Conservation (phyloP, 2,113 vertebrate species). For the Lophius piscatorius region DNA sequence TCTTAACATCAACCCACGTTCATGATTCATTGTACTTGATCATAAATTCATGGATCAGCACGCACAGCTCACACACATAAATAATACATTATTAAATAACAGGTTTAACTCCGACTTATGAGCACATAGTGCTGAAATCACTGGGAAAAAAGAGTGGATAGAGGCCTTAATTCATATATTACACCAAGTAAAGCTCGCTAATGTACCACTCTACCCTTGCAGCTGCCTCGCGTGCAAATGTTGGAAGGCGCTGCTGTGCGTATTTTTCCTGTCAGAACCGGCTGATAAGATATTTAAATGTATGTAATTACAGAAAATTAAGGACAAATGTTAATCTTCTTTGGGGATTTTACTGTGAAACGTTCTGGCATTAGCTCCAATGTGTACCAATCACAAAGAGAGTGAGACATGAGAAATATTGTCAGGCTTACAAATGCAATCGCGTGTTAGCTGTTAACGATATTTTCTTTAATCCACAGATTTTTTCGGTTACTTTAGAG, state of each 20-base stretch:
- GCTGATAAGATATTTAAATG: constrained; percentile 62
- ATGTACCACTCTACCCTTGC: constrained; percentile 22
- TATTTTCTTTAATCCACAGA: constrained; percentile 49
- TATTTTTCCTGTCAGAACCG: constrained; percentile 28
- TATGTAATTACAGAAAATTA: constrained; percentile 67
- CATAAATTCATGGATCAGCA: constrained; percentile 47
- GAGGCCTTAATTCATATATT: constrained; percentile 19
- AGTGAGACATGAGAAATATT: constrained; percentile 38
- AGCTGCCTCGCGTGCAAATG: constrained; percentile 50
- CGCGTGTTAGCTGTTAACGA: constrained; percentile 39
- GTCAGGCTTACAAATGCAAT: constrained; percentile 45
- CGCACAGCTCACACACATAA: constrained; percentile 8
- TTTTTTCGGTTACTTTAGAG: constrained; percentile 55
- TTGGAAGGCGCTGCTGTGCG: constrained; percentile 26
- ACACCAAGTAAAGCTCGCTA: constrained; percentile 18
- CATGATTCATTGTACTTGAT: constrained; percentile 52
- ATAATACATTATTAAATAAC: constrained; percentile 53
- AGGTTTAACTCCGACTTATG: constrained; percentile 31
- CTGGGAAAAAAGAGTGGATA: constrained; percentile 13
- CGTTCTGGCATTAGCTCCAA: constrained; percentile 39
- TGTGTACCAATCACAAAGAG: constrained; percentile 52
- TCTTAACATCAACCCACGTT: constrained; percentile 37
- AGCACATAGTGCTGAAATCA: constrained; percentile 34
- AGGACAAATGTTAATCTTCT: constrained; percentile 55
- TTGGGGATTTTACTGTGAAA: constrained; percentile 47